Conservation (phyloP, 2,888 invertebrate genomes). For the Cistogaster globosa region DNA sequence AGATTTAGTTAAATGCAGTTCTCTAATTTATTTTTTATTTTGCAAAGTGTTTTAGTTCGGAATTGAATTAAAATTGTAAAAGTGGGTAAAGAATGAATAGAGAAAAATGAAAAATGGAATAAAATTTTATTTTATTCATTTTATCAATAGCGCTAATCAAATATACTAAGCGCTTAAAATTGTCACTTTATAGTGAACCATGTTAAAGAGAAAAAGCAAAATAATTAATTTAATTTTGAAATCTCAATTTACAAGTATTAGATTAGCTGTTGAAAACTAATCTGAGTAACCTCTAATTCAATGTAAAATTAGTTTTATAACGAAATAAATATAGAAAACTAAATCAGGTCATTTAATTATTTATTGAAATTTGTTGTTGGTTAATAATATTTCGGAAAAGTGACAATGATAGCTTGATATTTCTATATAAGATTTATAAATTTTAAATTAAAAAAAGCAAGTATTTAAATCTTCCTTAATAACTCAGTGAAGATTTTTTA, state of each 20-base stretch:
- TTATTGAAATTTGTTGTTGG: too few relatives aligned
- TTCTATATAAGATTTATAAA: too few relatives aligned
- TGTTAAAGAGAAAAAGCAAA: background rate
- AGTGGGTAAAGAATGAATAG: conserved; percentile 9
- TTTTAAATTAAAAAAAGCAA: too few relatives aligned
- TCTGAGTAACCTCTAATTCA: background rate
- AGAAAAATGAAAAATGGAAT: conserved; percentile 9
- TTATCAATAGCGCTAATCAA: conserved; percentile 48
- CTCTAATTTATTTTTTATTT: conserved; percentile 28
- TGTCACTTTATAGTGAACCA: background rate
- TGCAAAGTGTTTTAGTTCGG: conserved; percentile 47
- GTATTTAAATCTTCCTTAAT: background rate
- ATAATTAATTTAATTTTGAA: background rate
- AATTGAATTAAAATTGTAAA: conserved; percentile 59
- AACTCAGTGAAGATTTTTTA: background rate
- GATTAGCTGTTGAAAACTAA: background rate
- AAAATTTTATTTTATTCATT: conserved; percentile 41
- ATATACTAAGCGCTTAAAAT: conserved; percentile 39
- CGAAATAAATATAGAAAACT: background rate
- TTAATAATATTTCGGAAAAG: too few relatives aligned
- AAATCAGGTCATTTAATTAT: too few relatives aligned
- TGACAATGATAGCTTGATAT: too few relatives aligned
- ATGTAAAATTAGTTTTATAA: background rate
- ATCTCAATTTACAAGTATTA: background rate
- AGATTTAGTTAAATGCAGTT: conserved; percentile 51